Evolutionary conservation across 1,140 invertebrate species (phyloP).

Genomic region (Agraylea sexmaculata): DNA sequence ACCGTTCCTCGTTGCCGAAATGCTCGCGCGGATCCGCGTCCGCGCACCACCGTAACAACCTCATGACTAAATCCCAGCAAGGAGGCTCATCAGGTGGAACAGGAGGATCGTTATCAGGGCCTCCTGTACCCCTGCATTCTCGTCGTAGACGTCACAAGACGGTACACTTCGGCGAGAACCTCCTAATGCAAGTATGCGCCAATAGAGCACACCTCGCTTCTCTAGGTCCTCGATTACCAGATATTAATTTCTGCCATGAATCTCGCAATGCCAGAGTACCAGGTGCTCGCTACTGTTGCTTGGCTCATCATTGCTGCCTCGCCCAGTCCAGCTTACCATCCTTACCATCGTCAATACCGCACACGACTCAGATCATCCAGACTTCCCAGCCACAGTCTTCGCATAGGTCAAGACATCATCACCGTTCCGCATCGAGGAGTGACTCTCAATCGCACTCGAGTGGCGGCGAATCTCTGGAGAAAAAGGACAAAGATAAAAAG

Average conservation of each 20-base stretch:
- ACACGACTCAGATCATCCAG: constrained; percentile 24
- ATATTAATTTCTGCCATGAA: constrained; percentile 39
- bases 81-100: constrained; percentile 24
- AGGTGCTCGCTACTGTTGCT: constrained; percentile 35
- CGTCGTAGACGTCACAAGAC: constrained; percentile 57
- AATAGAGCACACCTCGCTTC: constrained; percentile 40
- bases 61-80: constrained; percentile 20
- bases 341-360: constrained; percentile 26
- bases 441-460: constrained; percentile 33
- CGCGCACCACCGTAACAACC: constrained; percentile 26
- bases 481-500: constrained; percentile 26
- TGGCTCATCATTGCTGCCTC: constrained; percentile 37
- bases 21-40: constrained; percentile 33
- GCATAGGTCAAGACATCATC: constrained; percentile 25
- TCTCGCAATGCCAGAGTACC: constrained; percentile 30
- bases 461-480: constrained; percentile 33
- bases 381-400: constrained; percentile 24
- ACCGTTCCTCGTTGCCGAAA: constrained; percentile 35
- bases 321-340: constrained; percentile 27
- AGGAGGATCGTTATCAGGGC: constrained; percentile 30
- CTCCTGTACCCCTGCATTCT: constrained; percentile 39
- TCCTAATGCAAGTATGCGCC: constrained; percentile 54
- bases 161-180: constrained; percentile 61
- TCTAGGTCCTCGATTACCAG: constrained; percentile 34
- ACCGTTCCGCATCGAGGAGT: constrained; percentile 27